Percentiles rank a stretch among this genome's conserved stretches.
Conservation (phyloP, 2,797 vertebrate genomes). For the Enteromius paludinosus region DNA sequence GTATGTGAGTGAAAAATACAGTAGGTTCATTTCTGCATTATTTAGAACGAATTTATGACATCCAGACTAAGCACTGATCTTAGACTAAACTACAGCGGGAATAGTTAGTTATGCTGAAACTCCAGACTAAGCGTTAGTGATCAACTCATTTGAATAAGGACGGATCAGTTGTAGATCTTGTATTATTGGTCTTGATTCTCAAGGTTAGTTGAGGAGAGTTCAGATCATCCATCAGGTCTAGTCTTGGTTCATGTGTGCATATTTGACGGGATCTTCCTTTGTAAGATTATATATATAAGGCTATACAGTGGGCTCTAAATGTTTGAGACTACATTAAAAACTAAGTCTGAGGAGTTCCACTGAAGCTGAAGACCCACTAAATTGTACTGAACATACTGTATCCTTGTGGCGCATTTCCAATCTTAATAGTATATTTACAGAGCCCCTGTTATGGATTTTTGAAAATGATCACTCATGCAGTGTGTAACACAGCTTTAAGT, state of each 20-base stretch:
- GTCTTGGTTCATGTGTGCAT: neutral
- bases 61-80: slow-evolving; percentile 1
- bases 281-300: neutral
- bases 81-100: neutral
- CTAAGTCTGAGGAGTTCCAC: no score
- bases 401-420: no score
- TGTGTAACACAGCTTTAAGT: no score
- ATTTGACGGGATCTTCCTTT: neutral
- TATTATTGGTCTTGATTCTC: neutral
- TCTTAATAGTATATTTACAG: no score
- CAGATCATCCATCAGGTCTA: neutral
- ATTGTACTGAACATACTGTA: no score
- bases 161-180: neutral
- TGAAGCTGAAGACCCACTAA: no score
- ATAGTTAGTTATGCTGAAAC: neutral
- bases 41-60: neutral
- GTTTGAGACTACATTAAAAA: neutral
- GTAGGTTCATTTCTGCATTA: neutral
- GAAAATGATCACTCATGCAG: no score
- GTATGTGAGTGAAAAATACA: slow-evolving; percentile 1
- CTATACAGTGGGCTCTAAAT: neutral
- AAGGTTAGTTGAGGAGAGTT: neutral
- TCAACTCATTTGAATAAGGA: neutral
- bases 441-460: no score
- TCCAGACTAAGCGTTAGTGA: neutral